These are phyloP conservation scores for Anorthoa munda DNA, from an alignment of 2,888 invertebrate species.

Conservation along the genomic window DNA sequence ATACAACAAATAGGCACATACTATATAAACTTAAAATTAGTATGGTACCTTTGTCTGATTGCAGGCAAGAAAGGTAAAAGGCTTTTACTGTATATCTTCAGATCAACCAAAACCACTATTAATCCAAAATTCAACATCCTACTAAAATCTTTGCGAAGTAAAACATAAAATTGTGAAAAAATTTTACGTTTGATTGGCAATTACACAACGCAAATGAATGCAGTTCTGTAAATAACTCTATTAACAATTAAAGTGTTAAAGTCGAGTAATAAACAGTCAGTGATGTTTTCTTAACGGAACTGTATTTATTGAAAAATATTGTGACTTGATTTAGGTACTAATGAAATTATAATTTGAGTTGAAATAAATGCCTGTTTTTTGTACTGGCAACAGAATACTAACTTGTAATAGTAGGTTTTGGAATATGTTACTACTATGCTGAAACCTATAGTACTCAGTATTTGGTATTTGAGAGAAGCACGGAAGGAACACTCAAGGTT, in stretches of 20 bases:
- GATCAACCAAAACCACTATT: background rate
- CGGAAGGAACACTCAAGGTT: background rate
- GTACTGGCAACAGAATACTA: background rate
- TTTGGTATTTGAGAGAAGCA: background rate
- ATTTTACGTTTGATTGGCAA: conserved; percentile 56
- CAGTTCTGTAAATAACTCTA: conserved; percentile 63
- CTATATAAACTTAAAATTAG: too few relatives aligned
- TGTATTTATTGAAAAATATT: conserved; percentile 16
- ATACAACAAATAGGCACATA: too few relatives aligned
- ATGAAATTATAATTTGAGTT: background rate
- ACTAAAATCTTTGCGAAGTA: conserved; percentile 3
- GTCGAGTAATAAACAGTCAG: conserved; percentile 45
- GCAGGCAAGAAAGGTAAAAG: too few relatives aligned
- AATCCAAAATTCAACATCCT: background rate
- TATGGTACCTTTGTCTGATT: too few relatives aligned
- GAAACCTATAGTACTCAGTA: background rate
- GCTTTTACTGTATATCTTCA: background rate
- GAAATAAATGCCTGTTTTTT: background rate
- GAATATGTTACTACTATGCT: background rate
- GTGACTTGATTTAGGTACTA: background rate
- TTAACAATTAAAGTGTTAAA: conserved; percentile 57
- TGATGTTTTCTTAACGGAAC: conserved; percentile 24
- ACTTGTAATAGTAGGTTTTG: too few relatives aligned
- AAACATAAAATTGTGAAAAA: conserved; percentile 27
- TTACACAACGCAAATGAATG: conserved; percentile 56